phyloP scores from a whole-genome alignment of 2,888 invertebrate genomes.

The Cheilosia scutellata region DNA sequence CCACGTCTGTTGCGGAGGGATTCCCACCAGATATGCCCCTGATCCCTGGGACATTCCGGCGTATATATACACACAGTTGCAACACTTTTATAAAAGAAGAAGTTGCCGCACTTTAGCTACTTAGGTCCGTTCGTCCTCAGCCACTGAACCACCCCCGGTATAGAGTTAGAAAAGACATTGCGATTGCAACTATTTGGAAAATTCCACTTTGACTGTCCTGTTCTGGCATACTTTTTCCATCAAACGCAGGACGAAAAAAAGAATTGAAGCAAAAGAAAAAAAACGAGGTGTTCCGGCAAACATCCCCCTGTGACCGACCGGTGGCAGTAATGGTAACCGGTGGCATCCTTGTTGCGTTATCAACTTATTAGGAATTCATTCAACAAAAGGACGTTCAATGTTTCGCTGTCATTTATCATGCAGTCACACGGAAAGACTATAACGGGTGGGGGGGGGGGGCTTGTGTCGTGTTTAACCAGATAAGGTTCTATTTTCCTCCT shows the following conservation, averaged over 20 bases:
- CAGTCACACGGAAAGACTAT: conserved; percentile 69
- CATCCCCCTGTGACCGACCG: conserved; percentile 51
- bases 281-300: conserved; percentile 46
- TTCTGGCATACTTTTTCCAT: conserved; percentile 66
- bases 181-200: conserved; percentile 71
- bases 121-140: conserved; percentile 44
- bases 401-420: conserved; percentile 75
- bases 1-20: conserved; percentile 66
- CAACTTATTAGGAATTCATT: conserved; percentile 76
- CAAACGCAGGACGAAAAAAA: conserved; percentile 39
- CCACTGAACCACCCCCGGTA: conserved; percentile 15
- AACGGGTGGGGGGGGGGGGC: neutral
- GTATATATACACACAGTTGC: conserved; percentile 21
- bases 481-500: conserved; percentile 64
- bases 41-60: conserved; percentile 61
- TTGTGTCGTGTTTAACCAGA: conserved; percentile 72
- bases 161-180: conserved; percentile 48
- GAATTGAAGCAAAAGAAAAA: conserved; percentile 20
- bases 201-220: conserved; percentile 49
- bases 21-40: conserved; percentile 69
- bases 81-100: conserved; percentile 44
- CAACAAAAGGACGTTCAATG: conserved; percentile 75
- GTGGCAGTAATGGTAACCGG: conserved; percentile 44
- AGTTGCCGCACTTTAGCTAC: conserved; percentile 62
- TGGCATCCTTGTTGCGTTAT: conserved; percentile 75